These are phyloP conservation scores for Hippasteria phrygiana DNA, from an alignment of 53 echinoderm and acorn worm genomes.

Conservation along the genomic window DNA sequence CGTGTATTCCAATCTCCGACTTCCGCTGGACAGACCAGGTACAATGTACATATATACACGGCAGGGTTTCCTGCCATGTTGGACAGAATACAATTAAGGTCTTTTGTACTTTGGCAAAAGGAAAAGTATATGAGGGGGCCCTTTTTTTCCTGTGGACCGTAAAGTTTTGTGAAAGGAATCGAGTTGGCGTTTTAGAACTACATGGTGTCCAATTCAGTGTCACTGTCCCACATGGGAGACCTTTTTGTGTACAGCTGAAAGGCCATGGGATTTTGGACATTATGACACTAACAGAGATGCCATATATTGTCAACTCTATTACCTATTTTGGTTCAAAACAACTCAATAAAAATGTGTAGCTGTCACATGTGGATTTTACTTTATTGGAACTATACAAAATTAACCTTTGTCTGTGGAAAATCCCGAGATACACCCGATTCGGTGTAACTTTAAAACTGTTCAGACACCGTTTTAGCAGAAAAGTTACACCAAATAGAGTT, in stretches of 20 bases:
- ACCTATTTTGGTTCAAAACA: not conserved
- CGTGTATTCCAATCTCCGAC: not conserved
- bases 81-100: not conserved
- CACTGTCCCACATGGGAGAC: not conserved
- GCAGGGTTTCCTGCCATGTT: not conserved
- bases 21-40: not conserved
- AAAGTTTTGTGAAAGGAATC: not conserved
- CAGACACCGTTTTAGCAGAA: too few relatives aligned
- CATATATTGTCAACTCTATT: not conserved
- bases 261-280: not conserved
- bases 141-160: not conserved
- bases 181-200: not conserved
- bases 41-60: not conserved
- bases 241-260: not conserved
- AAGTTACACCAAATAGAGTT: too few relatives aligned
- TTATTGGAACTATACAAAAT: too few relatives aligned
- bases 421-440: too few relatives aligned
- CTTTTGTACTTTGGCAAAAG: not conserved
- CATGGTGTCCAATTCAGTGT: slow-evolving; percentile 10
- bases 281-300: not conserved
- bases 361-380: too few relatives aligned
- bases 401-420: too few relatives aligned
- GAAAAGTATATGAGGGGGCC: not conserved
- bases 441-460: too few relatives aligned
- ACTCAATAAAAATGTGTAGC: too few relatives aligned